Conservation (phyloP, 2,797 vertebrate genomes). For the Microchirus variegatus region DNA sequence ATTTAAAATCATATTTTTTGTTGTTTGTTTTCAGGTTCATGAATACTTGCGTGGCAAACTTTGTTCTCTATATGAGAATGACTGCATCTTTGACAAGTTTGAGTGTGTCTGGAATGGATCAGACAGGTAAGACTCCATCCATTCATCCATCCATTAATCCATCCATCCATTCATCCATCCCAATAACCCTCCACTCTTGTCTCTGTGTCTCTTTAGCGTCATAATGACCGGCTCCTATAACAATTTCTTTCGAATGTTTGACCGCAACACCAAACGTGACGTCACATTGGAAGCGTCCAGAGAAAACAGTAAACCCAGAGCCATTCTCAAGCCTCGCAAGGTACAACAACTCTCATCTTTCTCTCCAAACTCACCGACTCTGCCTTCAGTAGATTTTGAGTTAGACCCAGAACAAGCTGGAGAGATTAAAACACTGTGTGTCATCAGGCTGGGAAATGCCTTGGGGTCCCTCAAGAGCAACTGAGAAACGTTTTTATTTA, state of each 20-base stretch:
- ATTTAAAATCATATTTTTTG: not conserved
- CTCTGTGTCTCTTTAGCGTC: constrained; percentile 75
- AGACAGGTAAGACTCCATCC: constrained; percentile 87
- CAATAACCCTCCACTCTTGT: constrained; percentile 11
- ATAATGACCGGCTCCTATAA: constrained; percentile 98
- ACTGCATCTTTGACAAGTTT: constrained; percentile 99
- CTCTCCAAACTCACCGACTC: not conserved
- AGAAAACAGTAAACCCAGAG: constrained; percentile 95
- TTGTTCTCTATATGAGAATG: constrained; percentile 97
- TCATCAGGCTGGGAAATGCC: no score
- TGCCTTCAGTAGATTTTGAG: not conserved
- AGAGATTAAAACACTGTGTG: no score
- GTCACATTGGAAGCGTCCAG: constrained; percentile 92
- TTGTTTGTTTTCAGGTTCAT: constrained; percentile 85
- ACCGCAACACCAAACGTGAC: constrained; percentile 88
- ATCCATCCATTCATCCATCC: not conserved
- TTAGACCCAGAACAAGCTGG: not conserved
- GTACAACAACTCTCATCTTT: constrained; percentile 60
- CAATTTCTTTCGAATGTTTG: constrained; percentile 98
- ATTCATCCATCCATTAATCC: not conserved
- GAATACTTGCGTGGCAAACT: constrained; percentile 98
- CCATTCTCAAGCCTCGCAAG: constrained; percentile 91
- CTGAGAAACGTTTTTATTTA: not conserved
- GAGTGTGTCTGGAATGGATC: constrained; percentile 99
- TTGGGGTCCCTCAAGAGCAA: not conserved